phyloP scores from a whole-genome alignment of 2,113 vertebrate species.

The Petrocephalus microphthalmus region DNA sequence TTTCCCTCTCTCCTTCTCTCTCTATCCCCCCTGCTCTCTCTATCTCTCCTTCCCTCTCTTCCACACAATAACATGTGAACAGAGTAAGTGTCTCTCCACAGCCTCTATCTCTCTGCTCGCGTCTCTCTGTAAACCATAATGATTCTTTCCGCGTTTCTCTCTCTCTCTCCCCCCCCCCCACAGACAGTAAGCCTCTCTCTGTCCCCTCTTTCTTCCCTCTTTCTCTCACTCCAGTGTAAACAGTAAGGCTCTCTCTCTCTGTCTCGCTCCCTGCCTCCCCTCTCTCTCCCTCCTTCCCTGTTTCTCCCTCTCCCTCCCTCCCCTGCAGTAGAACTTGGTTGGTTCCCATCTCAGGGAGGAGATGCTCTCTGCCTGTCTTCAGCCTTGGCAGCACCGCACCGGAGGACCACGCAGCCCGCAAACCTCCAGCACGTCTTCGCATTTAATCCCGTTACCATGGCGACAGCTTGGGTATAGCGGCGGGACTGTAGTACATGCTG shows the following conservation, averaged over 20 bases:
- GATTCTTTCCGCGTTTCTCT: background rate
- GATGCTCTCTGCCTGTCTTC: background rate
- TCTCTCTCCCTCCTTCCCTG: background rate
- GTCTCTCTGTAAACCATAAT: background rate
- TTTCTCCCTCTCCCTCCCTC: background rate
- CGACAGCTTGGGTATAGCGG: slow-evolving; percentile 12
- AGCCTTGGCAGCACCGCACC: background rate
- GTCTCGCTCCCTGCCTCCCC: background rate
- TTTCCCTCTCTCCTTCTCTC: background rate
- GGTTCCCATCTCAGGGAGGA: background rate
- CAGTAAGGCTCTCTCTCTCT: slow-evolving; percentile 1
- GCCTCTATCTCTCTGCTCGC: background rate
- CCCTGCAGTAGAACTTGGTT: background rate
- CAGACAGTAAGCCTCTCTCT: slow-evolving; percentile 1
- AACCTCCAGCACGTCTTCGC: background rate
- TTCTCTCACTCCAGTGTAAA: background rate
- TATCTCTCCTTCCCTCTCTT: background rate
- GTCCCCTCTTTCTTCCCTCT: background rate
- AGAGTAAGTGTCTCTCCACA: background rate
- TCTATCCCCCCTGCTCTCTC: background rate
- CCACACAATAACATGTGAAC: background rate
- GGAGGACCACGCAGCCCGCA: background rate
- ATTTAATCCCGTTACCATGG: slow-evolving; percentile 13
- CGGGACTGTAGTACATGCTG: background rate
- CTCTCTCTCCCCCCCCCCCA: background rate